Base-by-base conservation (phyloP, 2,797 vertebrate species). In the Diplodus puntazzo region DNA sequence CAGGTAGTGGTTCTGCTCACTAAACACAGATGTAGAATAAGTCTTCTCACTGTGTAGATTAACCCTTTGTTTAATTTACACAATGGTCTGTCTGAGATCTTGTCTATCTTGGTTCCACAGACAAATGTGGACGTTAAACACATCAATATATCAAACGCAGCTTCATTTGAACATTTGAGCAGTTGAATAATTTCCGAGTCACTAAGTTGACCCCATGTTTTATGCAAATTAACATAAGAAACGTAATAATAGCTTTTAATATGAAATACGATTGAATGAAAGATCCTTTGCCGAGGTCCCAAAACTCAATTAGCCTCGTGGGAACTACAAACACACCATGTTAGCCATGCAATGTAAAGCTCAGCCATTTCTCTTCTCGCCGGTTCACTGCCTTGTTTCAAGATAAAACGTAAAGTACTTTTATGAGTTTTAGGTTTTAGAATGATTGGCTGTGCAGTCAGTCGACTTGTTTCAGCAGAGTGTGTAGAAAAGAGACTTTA, bases 261-360 rank as follows among this genome's bases (percentile, higher is more conserved):
- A 61, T 79, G 21, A 74, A 87, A 84, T 73, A 58, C 12, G 18
- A 68, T 69, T 76, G 71, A 57, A 82, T 84, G 69, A 81, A 79
- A 80, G 77, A 78, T 67, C 61, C 77, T 86, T 85, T 83, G 69
- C 73, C 52, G 66, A 78, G 82, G 84, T 85, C 82, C 71, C 30
- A 63, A 70, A 88, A 87, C 87, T 88, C 84, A 89, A 92, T 90
- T 89, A 92, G 76, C 81, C 86, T 72, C 4, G 14, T 68, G 66
- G 81, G 80, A 70, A 73, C 80, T 80, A 86, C 83, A 86, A 73
- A 86, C 65, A 62, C 72, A 7, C 72, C 60, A 45, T 57, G 69
- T 34, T 61, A 61, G 59, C 59, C 45, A 12, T 60, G 73, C 75
- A 71, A 79, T 79, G 71, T 75, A 70, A 75, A 79, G 54, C 68